Base-by-base conservation (phyloP, 2,888 invertebrate species). In the Gymnocheta viridis region DNA sequence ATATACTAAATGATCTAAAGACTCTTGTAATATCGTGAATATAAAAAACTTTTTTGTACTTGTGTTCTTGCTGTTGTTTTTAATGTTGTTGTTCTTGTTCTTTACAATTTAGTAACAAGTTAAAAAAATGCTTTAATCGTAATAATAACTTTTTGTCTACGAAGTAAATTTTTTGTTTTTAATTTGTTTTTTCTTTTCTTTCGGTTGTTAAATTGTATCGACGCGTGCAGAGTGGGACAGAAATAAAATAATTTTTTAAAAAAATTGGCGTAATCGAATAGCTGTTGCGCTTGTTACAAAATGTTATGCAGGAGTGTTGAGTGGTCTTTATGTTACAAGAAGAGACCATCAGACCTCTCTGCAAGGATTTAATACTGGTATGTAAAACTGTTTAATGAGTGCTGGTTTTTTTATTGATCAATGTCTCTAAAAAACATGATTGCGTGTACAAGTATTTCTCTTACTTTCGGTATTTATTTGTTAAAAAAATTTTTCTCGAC, bases 101-200 rank as follows among this genome's bases (percentile, higher is more conserved):
- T 60, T 22, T 19, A 32, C 47, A 49, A 19, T 32, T 35, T 47
- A 29, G 10, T 17, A 49, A 35, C 47, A 72, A 72, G 47, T 12
- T 27, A 24, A 51, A 73, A n/a, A 62, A 49, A 19, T 62, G 73
- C 73, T 49, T 62, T 41, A 27, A 27, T 51, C 6, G 62, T 51
- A 29, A 73, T 38, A 73, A 62, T 38, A 27, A 27, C 0, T 51
- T 73, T 73, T 51, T 62, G 73, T 49, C 38, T 27, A 73, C 73
- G 51, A 38, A 51, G 62, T 51, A n/a, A 62, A 29, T 32, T 60
- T 58, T 32, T 60, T 54, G 17, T 2, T n/a, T n/a, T n/a, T n/a
- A n/a, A n/a, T n/a, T n/a, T 17, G 3, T 44, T 9, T 29, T 35
- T 51, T 22, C 24, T 35, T 29, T n/a, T 17, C 7, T 17, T 2